phyloP scores from a whole-genome alignment of 2,797 vertebrate genomes.

The Pangasius larnaudii region DNA sequence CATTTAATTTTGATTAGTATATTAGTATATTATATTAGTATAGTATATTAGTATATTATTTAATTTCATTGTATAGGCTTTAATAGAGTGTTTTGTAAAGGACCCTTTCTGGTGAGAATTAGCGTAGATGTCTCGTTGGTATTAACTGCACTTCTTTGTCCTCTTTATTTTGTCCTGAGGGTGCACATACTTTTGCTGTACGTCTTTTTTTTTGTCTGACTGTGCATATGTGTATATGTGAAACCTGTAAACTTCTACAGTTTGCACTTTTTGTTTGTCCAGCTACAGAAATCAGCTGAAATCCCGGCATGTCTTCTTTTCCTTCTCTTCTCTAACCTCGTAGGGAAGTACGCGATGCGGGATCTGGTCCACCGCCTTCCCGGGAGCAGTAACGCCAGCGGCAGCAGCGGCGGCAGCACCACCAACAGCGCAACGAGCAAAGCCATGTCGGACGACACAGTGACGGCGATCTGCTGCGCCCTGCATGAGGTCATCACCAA shows the following conservation, averaged over 20 bases:
- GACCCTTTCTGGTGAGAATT: neutral
- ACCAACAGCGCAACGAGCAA: constrained; percentile 81
- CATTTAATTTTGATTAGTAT: neutral
- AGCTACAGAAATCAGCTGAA: neutral
- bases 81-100: too few species aligned
- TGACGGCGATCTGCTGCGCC: constrained; percentile 86
- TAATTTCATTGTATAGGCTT: too few species aligned
- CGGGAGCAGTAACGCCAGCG: constrained; percentile 83
- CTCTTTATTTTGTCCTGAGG: neutral
- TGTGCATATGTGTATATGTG: neutral
- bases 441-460: constrained; percentile 88
- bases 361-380: constrained; percentile 96
- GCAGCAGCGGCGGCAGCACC: constrained; percentile 12
- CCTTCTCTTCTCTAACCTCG: constrained; percentile 47
- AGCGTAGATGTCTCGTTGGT: neutral
- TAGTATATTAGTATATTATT: too few species aligned
- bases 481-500: constrained; percentile 90
- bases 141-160: neutral
- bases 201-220: neutral
- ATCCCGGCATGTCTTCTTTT: neutral
- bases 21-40: too few species aligned
- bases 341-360: constrained; percentile 98
- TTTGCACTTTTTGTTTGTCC: neutral
- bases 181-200: neutral
- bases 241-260: neutral